Evolutionary conservation across 2,888 invertebrate genomes (phyloP).

Genomic region (Trachelus troglodyta): DNA sequence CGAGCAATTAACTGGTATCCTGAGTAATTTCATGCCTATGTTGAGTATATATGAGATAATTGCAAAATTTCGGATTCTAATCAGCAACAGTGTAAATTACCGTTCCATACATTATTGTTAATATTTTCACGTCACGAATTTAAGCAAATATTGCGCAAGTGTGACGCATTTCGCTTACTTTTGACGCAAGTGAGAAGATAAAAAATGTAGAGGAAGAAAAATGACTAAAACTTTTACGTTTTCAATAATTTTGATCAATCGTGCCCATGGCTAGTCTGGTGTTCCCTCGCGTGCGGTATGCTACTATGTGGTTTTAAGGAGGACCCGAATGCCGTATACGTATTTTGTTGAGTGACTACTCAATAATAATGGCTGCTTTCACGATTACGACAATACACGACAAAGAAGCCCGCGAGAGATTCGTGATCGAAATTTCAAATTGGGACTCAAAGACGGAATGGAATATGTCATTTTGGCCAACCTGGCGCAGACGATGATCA

Average conservation of each 20-base stretch:
- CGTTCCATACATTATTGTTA: background rate
- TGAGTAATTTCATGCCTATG: background rate
- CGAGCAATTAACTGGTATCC: background rate
- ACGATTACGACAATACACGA: background rate
- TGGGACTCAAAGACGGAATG: background rate
- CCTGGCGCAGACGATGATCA: background rate
- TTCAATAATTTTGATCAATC: background rate
- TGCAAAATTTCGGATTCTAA: background rate
- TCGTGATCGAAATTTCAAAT: slow-evolving; percentile 7
- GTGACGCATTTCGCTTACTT: background rate
- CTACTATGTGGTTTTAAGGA: background rate
- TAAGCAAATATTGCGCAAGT: background rate
- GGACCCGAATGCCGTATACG: background rate
- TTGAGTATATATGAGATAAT: background rate
- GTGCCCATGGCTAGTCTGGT: background rate
- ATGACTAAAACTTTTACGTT: background rate
- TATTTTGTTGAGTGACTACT: background rate
- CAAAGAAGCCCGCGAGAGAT: background rate
- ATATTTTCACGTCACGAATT: background rate
- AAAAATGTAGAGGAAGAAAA: too few species aligned
- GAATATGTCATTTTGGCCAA: slow-evolving; percentile 1
- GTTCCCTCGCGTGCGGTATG: background rate
- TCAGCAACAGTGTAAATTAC: background rate
- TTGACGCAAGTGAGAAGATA: background rate
- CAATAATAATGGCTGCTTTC: background rate